Base-by-base conservation (phyloP, 1,140 invertebrate species). In the Ruditapes philippinarum region DNA sequence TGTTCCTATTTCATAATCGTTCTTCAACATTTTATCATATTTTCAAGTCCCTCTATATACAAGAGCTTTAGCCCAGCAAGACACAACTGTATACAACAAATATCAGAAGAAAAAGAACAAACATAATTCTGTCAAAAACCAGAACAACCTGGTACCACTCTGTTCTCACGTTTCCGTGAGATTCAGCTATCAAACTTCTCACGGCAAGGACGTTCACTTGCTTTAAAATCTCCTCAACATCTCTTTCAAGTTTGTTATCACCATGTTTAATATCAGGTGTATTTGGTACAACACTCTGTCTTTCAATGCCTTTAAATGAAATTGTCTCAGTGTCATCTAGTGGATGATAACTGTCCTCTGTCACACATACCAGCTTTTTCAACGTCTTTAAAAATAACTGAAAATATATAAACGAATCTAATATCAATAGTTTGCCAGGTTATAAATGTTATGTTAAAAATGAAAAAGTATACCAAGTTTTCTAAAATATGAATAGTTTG, bases 91-190 rank as follows among this genome's bases (percentile, higher is more conserved):
- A 73, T 19, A 68, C 54, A 14, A 89, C 25, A 73, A 91, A 68
- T 5, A 73, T 45, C 9, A 84, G 31, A 12, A 74, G 12, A 45
- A 89, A 76, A 33, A 84, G 57, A 22, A 91, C 33, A 45, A 73
- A 85, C 81, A 90, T 62, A 3, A 90, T 40, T 70, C 89, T 45
- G 42, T 90, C 89, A 0, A 92, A 49, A 19, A 92, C 91, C 28
- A 92, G 38, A 17, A 90, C 91, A 38, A 92, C 82, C 57, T 91
- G 84, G 82, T 92, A 84, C 91, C 91, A 92, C 57, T 92, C 90
- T 25, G 60, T 81, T 4, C 31, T 25, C 22, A 57, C 74, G 38
- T 86, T 70, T 4, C n/a, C 38, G 14, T 60, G 51, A 19, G 51
- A 33, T 40, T 81, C 70, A 40, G 33, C 33, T 11, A 74, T 45